Conservation (phyloP, 2,888 invertebrate genomes). For the Zaprionus lineosus region DNA sequence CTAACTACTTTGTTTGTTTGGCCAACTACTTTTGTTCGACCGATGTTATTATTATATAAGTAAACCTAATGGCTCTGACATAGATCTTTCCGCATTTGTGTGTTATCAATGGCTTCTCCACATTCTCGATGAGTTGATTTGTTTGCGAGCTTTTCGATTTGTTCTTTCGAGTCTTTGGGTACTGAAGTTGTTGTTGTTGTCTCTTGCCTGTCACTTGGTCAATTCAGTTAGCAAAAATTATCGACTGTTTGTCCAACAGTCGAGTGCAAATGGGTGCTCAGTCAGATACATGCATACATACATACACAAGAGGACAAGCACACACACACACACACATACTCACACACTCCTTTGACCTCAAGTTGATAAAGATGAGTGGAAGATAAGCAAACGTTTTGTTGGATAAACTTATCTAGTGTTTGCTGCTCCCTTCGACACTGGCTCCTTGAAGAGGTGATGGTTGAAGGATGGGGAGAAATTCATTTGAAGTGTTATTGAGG, state of each 20-base stretch:
- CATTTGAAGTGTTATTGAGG: constrained; percentile 37
- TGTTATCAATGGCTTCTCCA: constrained; percentile 29
- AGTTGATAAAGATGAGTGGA: constrained; percentile 53
- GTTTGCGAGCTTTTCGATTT: constrained; percentile 46
- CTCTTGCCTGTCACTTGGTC: constrained; percentile 41
- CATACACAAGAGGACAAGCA: background rate
- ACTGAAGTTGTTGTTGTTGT: constrained; percentile 41
- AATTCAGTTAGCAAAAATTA: constrained; percentile 74
- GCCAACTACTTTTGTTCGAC: constrained; percentile 17
- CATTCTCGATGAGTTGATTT: constrained; percentile 61
- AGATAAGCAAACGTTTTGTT: constrained; percentile 61
- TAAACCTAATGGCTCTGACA: constrained; percentile 54
- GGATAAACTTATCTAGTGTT: constrained; percentile 47
- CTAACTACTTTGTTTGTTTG: constrained; percentile 27
- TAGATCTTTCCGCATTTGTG: constrained; percentile 19
- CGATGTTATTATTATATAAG: constrained; percentile 40
- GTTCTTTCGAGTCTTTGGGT: too few species aligned
- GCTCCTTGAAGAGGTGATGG: too few species aligned
- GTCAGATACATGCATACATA: constrained; percentile 11
- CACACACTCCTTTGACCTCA: constrained; percentile 1
- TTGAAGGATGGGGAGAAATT: too few species aligned
- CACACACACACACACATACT: background rate
- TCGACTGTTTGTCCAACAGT: constrained; percentile 52
- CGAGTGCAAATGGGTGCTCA: constrained; percentile 40
- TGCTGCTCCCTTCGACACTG: constrained; percentile 30